Evolutionary conservation across 1,140 invertebrate genomes (phyloP), one percentile per base, ranked within the genome.

Genomic region (Scaptomyza pallida): DNA sequence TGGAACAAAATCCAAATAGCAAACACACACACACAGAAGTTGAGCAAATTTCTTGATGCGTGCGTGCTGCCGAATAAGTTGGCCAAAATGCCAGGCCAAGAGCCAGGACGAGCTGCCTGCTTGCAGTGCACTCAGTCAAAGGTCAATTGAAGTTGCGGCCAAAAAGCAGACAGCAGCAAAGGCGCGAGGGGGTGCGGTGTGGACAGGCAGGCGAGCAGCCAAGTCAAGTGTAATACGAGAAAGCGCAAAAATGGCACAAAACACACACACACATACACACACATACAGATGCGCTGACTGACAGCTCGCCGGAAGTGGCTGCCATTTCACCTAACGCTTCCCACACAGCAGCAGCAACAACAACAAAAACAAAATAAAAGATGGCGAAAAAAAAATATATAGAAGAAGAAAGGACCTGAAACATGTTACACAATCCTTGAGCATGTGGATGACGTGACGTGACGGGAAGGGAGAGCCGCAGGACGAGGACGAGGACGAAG

Each of bases 391-490:
- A 60, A 45, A 62, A n/a, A n/a, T n/a, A n/a, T n/a, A n/a, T n/a
- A n/a, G n/a, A n/a, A n/a, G n/a, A n/a, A n/a, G n/a, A 63, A 45
- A 43, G 61, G 47, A 64, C 54, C 54, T 40, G 62, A 80, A 80
- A 73, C 61, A 88, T 88, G 82, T 88, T 88, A 88, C 77, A 88
- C 83, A 88, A 88, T 88, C 82, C 82, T 88, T 88, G 82, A 82
- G 80, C 68, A 69, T 52, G 26, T 40, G 61, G 51, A 23, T 12
- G 44, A 8, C 30, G 43, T 37, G 33, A 37, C 5, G n/a, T n/a
- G n/a, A n/a, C n/a, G n/a, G n/a, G 33, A 37, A 37, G 33, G 33
- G 3, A 10, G 33, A n/a, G 33, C n/a, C n/a, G n/a, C n/a, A n/a
- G n/a, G n/a, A n/a, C 33, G 57, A 65, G 64, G 65, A 65, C 74